These are phyloP conservation scores for Pampusana beccarii DNA, from an alignment of 2,113 vertebrate species.

Conservation along the genomic window DNA sequence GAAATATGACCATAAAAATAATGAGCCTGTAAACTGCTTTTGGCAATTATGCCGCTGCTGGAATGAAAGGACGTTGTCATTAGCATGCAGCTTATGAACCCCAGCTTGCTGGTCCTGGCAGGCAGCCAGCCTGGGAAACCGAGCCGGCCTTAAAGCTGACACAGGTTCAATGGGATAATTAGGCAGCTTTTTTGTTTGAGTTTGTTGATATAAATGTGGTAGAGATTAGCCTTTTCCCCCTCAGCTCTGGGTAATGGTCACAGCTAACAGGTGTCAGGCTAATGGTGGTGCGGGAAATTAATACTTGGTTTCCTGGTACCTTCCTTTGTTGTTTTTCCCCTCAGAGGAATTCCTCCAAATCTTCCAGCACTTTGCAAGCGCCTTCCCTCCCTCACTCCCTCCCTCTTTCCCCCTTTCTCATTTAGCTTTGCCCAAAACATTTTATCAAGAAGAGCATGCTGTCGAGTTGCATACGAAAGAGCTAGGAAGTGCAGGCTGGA, in stretches of 20 bases:
- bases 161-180: slow-evolving; percentile 91
- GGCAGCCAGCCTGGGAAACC: slow-evolving; percentile 82
- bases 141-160: slow-evolving; percentile 76
- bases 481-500: neutral
- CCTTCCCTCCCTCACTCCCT: neutral
- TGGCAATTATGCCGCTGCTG: slow-evolving; percentile 83
- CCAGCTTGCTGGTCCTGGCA: slow-evolving; percentile 85
- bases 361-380: slow-evolving; percentile 57
- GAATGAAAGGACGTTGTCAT: slow-evolving; percentile 87
- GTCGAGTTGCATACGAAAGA: neutral
- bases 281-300: slow-evolving; percentile 90
- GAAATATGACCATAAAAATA: slow-evolving; percentile 82
- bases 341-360: slow-evolving; percentile 71
- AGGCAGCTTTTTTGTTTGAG: slow-evolving; percentile 90
- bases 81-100: slow-evolving; percentile 86
- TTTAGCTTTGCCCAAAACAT: slow-evolving; percentile 62
- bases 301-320: slow-evolving; percentile 90
- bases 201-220: slow-evolving; percentile 98
- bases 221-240: slow-evolving; percentile 87
- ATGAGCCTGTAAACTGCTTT: slow-evolving; percentile 81
- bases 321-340: slow-evolving; percentile 80
- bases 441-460: neutral
- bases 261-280: slow-evolving; percentile 95
- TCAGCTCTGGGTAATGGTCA: slow-evolving; percentile 86
- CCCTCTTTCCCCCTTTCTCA: neutral